Base-by-base conservation (phyloP, 2,797 vertebrate genomes). In the Dryobates pubescens region DNA sequence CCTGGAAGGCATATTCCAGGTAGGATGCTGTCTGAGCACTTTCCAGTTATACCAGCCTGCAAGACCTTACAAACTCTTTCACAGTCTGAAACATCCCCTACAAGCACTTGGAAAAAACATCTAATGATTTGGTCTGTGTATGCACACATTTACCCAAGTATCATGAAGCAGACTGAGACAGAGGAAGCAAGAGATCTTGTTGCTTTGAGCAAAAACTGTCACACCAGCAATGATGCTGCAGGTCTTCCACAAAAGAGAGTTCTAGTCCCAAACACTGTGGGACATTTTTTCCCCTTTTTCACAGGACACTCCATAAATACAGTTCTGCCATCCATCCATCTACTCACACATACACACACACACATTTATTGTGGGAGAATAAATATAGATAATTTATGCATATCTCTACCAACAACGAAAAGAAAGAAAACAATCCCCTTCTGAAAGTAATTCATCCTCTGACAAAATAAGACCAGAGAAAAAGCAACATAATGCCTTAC, bases 341-440 rank as follows among this genome's bases (percentile, higher is more conserved):
- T 61, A 90, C 4, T 29, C 69, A 89, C 5, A 24, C 74, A 82
- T 1, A 1, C 62, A 82, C 7, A 57, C 15, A 51, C 13, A 14
- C 53, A 89, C 29, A 54, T 16, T 41, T 68, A 43, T 1, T 70
- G 18, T 30, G 30, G n/a, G 83, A 88, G 27, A 94, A 94, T 84
- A 89, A 79, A 89, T 89, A 88, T 1, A 70, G 54, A 18, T 82
- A 80, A 82, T 86, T 91, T 82, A 92, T 85, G 93, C 72, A 92
- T 59, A 94, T 72, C 57, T 78, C 57, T 85, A 80, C 27, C 17
- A 9, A 58, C 36, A 32, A 72, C 7, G 24, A 53, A 67, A 71
- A 65, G 54, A 71, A 67, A 9, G 49, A 29, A 61, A 58, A 68
- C 5, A 49, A 89, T 83, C 70, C 88, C 78, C 70, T 26, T 93